A percentile compares a stretch with the other conserved stretches of the same genome.
Conservation (phyloP, 1,140 invertebrate genomes). For the Zaprionus capensis region DNA sequence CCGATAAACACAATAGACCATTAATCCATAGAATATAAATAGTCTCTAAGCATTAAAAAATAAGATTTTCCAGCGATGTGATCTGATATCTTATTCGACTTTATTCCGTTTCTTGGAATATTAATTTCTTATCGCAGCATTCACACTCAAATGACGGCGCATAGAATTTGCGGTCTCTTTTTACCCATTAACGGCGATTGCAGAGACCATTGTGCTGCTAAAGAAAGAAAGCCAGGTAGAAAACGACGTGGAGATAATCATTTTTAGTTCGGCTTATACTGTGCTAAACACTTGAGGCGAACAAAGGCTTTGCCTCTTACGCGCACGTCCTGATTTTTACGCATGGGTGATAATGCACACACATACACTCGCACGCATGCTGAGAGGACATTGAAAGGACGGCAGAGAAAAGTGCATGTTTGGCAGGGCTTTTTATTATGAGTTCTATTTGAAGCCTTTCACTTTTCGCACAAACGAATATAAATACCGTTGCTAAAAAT, state of each 20-base stretch:
- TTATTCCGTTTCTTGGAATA: not conserved
- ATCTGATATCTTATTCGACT: not conserved
- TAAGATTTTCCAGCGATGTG: not conserved
- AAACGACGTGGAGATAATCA: constrained; percentile 37
- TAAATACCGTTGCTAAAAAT: constrained; percentile 28
- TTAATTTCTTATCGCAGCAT: constrained; percentile 55
- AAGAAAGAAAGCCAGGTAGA: not conserved
- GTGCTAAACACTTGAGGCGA: constrained; percentile 42
- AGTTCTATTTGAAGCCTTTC: constrained; percentile 46
- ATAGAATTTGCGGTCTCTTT: constrained; percentile 35
- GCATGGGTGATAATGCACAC: constrained; percentile 72
- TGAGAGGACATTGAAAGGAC: constrained; percentile 25
- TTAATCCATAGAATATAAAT: too few relatives aligned
- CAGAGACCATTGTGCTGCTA: not conserved
- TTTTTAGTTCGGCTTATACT: constrained; percentile 57
- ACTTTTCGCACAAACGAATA: constrained; percentile 35
- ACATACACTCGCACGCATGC: not conserved
- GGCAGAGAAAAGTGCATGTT: constrained; percentile 65
- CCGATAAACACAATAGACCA: too few relatives aligned
- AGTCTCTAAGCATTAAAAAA: too few relatives aligned
- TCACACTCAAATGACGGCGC: constrained; percentile 64
- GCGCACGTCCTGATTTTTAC: constrained; percentile 77
- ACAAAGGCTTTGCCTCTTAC: constrained; percentile 66
- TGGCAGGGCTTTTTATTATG: constrained; percentile 58
- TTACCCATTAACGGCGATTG: not conserved